Base-by-base conservation (phyloP, 2,797 vertebrate species). In the Notolepis coatsorum region DNA sequence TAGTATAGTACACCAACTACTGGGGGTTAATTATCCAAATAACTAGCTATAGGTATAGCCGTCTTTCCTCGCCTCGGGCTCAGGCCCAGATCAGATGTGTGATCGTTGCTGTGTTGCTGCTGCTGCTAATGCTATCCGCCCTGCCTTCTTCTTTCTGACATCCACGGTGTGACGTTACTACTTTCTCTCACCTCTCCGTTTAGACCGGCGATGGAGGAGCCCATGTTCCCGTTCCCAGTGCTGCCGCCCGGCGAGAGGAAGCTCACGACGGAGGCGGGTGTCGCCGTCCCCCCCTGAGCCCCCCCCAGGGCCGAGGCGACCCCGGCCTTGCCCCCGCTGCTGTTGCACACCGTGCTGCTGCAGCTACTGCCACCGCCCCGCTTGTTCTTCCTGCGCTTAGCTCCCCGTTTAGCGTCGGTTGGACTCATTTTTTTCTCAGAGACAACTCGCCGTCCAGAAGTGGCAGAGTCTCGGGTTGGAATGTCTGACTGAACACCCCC, bases 381-480 rank as follows among this genome's bases (percentile, higher is more conserved):
- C 95, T 97, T 97, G 91, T 96, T 96, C 95, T 97, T 98, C 93
- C 96, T 96, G 90, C 96, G 96, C 89, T 96, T 97, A 87, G 96
- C 96, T 90, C 96, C 96, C 85, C 96, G 94, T 89, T 97, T 98
- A 85, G 96, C 96, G 93, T 97, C 96, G 91, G 96, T 97, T 71
- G 96, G 96, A 88, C 96, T 97, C 96, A 98, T 97, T 88, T 89
- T 79, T 37, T 37, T 7, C 8, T 71, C 55, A 60, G 82, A 87
- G 89, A 89, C 88, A 91, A 89, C 91, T 86, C 86, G 90, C 86
- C 87, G 90, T 87, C 84, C 87, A 75, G 70, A 80, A 71, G 68
- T 77, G 78, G 83, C 84, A 79, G 79, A 64, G 84, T 88, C 86
- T 89, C 84, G 18, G 63, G 68, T n/a, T n/a, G n/a, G n/a, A n/a